Evolutionary conservation across 2,888 invertebrate species (phyloP).

Genomic region (Xestia c-nigrum): DNA sequence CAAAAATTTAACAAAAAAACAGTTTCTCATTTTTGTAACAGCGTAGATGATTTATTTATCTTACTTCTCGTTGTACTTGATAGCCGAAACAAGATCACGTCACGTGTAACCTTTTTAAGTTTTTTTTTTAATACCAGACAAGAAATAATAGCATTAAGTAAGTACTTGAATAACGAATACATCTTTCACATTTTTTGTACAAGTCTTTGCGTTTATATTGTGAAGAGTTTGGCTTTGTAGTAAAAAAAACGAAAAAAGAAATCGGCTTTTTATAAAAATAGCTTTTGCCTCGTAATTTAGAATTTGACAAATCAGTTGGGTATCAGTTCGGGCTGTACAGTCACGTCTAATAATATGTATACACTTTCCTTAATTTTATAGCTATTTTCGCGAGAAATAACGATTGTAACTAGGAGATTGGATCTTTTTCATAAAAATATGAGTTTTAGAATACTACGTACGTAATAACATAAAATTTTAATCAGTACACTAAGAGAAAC

Average conservation of each 20-base stretch:
- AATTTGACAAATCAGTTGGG: too few species aligned
- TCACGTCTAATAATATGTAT: too few species aligned
- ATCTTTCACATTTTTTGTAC: not conserved
- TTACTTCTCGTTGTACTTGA: not conserved
- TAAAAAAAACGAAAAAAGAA: not conserved
- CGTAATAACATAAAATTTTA: too few species aligned
- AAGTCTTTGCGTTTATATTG: not conserved
- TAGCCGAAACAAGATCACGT: slow-evolving; percentile 19
- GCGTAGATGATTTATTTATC: slow-evolving; percentile 6
- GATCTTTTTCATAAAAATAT: too few species aligned
- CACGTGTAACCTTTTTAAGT: not conserved
- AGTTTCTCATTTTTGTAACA: not conserved
- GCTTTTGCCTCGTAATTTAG: too few species aligned
- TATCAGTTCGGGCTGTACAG: too few species aligned
- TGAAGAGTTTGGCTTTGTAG: not conserved
- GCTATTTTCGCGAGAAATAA: too few species aligned
- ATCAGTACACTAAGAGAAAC: too few species aligned
- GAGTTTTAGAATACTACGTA: too few species aligned
- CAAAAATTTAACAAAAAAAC: not conserved
- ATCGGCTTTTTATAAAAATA: not conserved
- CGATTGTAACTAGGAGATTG: too few species aligned
- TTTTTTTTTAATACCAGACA: not conserved
- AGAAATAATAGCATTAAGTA: not conserved
- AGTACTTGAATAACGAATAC: not conserved
- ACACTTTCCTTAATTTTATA: too few species aligned